Evolutionary conservation across 2,113 vertebrate genomes (phyloP), one percentile per base, ranked within the genome.

Genomic region (Megaceryle maxima): DNA sequence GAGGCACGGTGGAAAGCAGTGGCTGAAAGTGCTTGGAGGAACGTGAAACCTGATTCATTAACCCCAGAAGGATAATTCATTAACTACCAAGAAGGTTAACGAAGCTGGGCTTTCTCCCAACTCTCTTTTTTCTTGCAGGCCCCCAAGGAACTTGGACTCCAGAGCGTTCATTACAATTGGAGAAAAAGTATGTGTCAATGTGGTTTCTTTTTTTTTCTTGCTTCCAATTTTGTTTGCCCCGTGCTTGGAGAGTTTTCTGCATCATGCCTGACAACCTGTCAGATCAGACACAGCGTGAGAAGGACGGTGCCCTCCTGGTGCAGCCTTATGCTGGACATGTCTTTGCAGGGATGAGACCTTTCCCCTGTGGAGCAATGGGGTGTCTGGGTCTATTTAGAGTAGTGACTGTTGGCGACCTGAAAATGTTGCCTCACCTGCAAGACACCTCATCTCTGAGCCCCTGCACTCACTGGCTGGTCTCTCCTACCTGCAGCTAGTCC

Each of bases 91-190:
- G 63, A 83, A 41, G 57, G 33, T 35, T 46, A 39, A 10, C 2
- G 19, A 28, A 70, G 41, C 41, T 70, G 77, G 11, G 57, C 50
- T 90, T 83, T 73, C n/a, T 91, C n/a, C 62, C 88, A 35, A 94
- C 35, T 67, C 29, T 77, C 11, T 72, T 55, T 91, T 83, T 33
- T 44, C 77, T 91, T 84, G 48, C 96, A 98, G 98, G 50, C 98
- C 98, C 0, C 98, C 98, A 0, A 97, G 98, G 90, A 98, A 98
- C 87, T 75, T 98, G 93, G 98, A 98, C 88, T 98, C 98, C 43
- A 98, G 98, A 92, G 67, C 98, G 0, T 98, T 98, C 96, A 98
- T 98, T 88, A 98, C 98, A 74, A 98, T 98, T 0, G 98, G 98
- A 96, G 98, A 98, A 55, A 98, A 98, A 91, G 98, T 98, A 97